These are phyloP conservation scores for Parnassius apollo DNA, from an alignment of 2,888 invertebrate species.

Conservation along the genomic window DNA sequence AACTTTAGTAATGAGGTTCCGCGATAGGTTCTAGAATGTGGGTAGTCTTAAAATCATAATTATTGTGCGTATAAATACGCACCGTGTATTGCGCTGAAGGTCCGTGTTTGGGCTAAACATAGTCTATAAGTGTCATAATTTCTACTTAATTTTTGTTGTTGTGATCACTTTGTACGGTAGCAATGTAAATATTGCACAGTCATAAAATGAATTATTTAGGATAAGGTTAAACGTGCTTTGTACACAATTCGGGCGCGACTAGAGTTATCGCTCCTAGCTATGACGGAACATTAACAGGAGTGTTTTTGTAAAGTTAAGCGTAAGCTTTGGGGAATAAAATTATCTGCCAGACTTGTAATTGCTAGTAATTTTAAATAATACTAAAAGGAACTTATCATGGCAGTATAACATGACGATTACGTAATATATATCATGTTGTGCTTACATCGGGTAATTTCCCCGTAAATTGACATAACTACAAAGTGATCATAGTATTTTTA, in stretches of 20 bases:
- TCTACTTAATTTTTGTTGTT: conserved; percentile 18
- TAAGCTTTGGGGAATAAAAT: no score
- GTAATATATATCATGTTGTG: background rate
- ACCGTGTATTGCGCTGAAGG: conserved; percentile 1
- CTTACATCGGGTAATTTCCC: no score
- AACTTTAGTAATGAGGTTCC: background rate
- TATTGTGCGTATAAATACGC: conserved; percentile 12
- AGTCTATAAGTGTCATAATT: conserved; percentile 26
- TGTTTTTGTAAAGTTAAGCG: no score
- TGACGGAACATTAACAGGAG: no score
- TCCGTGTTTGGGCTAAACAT: conserved; percentile 9
- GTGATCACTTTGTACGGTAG: conserved; percentile 19
- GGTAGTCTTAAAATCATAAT: conserved; percentile 4
- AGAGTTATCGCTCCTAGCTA: no score
- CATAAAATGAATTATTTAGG: background rate
- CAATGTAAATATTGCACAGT: conserved; percentile 10
- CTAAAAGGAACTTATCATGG: background rate
- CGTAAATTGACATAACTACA: conserved; percentile 17
- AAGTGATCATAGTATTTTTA: conserved; percentile 17
- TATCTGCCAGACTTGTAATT: no score
- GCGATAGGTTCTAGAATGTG: conserved; percentile 3
- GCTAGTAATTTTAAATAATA: no score
- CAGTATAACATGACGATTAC: background rate
- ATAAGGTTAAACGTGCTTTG: background rate
- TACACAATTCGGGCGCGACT: background rate